Evolutionary conservation across 1,140 invertebrate genomes (phyloP), one percentile per base, ranked within the genome.

Genomic region (Sminthurinus signatus): DNA sequence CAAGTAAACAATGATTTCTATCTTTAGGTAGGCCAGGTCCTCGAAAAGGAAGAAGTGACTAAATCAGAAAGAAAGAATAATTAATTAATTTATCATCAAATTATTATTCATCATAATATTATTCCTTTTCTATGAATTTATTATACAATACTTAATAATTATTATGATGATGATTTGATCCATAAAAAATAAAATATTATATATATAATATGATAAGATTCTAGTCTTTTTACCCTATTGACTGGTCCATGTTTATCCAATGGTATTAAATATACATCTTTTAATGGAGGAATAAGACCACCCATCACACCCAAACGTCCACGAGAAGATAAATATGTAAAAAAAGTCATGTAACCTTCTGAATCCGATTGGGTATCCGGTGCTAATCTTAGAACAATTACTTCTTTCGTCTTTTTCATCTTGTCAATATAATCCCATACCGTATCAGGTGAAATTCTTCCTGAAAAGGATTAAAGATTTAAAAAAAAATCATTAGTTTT

Each of bases 191-290:
- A n/a, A n/a, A n/a, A n/a, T n/a, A n/a, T n/a, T n/a, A n/a, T n/a
- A n/a, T n/a, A n/a, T n/a, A n/a, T n/a, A n/a, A n/a, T n/a, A n/a
- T n/a, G n/a, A n/a, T 54, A 28, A 21, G 39, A 65, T 75, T 79
- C 83, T 89, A 44, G 88, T 86, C 15, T 15, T 85, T 88, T 71
- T 88, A 88, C 86, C 55, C 82, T 75, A 0, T 93, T 93, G 56
- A 96, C 82, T 12, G 86, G 81, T 63, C 84, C 84, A 61, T 88
- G 82, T 19, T 84, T 85, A 0, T 88, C 84, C 39, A 96, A 79
- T 0, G 94, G 93, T 68, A 95, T 82, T 62, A 97, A 87, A 75
- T 98, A 97, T 74, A 97, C 93, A 77, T 98, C 94, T 75, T 96
- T 96, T 29, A 97, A 87, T 10, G 85, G 86, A 48, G 80, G 80